Base-by-base conservation (phyloP, 2,888 invertebrate species). In the Heliconius ismenius region DNA sequence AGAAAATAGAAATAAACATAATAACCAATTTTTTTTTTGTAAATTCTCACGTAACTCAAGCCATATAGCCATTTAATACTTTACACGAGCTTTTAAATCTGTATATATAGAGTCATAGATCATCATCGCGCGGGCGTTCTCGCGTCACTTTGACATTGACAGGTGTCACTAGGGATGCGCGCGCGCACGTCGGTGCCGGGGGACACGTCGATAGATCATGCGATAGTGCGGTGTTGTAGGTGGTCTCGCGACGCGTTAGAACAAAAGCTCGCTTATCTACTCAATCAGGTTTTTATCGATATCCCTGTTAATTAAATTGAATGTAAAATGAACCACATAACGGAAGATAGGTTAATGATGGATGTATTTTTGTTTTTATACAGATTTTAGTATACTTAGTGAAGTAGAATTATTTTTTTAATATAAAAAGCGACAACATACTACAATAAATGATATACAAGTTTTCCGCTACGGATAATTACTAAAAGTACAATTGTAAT, bases 111-210 rank as follows among this genome's bases (percentile, higher is more conserved):
- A 76, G 75, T 77, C 24, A 74, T 78, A 77, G 79, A 80, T 78
- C 79, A 78, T 78, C 70, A 67, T 78, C 87, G 87, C 88, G 87
- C 92, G 90, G 92, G 92, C 92, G 92, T 90, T 89, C 90, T 85
- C 83, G 85, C 87, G 88, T 92, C 91, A 90, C 79, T 80, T 75
- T 88, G 91, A 92, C 90, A 91, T 87, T 93, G 93, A 93, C 93
- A 93, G 92, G 91, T 93, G 93, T 93, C 93, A 92, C 88, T 85
- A 86, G 86, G 84, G 88, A 86, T 87, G 88, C 87, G 89, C 89
- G 87, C 85, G 85, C 90, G 89, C 92, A 89, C 83, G 84, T 85
- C 87, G 84, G 83, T 86, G 84, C 83, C 85, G 84, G 84, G 84
- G 85, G 81, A 81, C 83, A 81, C 77, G 87, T 84, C 86, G 87